Percentiles rank a stretch among this genome's conserved stretches.
These are phyloP conservation scores for Emydura subglobosa DNA, from an alignment of 2,113 vertebrate species.

Conservation along the genomic window DNA sequence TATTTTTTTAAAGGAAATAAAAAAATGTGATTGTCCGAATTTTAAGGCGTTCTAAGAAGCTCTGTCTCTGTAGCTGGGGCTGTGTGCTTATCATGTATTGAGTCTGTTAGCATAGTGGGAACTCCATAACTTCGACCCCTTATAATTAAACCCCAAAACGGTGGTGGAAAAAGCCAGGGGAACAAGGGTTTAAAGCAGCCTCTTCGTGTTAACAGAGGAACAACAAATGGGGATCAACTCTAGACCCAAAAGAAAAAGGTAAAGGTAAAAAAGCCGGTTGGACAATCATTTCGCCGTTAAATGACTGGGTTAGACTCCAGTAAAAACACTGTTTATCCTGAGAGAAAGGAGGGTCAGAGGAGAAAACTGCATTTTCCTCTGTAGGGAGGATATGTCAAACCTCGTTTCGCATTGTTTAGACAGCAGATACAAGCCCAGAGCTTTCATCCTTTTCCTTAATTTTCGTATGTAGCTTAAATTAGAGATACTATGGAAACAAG, in stretches of 20 bases:
- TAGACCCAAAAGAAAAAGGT: background rate
- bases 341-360: background rate
- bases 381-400: rapidly evolving
- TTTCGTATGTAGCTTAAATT: rapidly evolving
- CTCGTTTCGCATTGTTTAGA: rapidly evolving
- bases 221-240: background rate
- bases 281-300: background rate
- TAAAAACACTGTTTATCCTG: background rate
- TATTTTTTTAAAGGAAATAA: background rate
- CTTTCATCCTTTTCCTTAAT: rapidly evolving
- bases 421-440: background rate
- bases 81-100: background rate
- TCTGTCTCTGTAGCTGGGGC: background rate
- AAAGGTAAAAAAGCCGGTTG: background rate
- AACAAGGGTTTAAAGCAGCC: background rate
- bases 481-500: rapidly evolving
- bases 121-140: background rate
- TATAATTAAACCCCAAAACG: background rate
- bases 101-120: background rate
- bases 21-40: background rate
- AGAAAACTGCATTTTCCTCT: rapidly evolving
- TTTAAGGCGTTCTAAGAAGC: background rate
- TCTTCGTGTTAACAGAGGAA: rapidly evolving
- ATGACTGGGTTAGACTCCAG: background rate
- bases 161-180: no score